phyloP scores from a whole-genome alignment of 2,113 vertebrate species.

The Dromiciops gliroides region DNA sequence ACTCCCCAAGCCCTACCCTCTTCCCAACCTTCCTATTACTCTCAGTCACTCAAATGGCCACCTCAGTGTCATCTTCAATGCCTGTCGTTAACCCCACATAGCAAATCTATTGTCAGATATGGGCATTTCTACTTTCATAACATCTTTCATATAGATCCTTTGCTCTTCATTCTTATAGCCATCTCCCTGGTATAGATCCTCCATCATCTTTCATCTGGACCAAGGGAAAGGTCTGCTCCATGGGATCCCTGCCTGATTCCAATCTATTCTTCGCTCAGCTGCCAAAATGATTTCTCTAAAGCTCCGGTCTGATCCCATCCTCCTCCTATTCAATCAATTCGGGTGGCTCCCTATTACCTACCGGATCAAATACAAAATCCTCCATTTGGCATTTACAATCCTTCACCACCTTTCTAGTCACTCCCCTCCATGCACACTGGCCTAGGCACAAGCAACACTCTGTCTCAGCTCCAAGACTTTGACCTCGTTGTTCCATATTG shows the following conservation, averaged over 20 bases:
- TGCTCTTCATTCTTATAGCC: not conserved
- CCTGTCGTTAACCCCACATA: no score
- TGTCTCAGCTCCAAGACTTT: not conserved
- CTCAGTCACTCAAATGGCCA: no score
- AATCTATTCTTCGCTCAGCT: not conserved
- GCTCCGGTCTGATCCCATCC: not conserved
- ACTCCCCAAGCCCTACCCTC: not conserved
- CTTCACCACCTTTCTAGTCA: no score
- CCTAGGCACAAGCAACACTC: no score
- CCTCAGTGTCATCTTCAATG: no score
- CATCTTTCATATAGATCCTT: not conserved
- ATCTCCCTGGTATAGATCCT: not conserved
- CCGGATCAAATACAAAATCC: not conserved
- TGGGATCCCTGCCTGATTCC: no score
- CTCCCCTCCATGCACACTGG: no score
- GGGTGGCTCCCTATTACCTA: not conserved
- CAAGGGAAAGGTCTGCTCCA: not conserved
- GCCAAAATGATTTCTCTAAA: not conserved
- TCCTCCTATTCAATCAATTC: not conserved
- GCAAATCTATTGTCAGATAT: no score
- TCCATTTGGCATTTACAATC: no score
- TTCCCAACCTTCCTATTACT: no score
- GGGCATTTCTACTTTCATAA: no score
- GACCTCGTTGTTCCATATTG: not conserved
- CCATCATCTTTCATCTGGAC: not conserved